These are phyloP conservation scores for Lepisosteus osseus DNA, from an alignment of 2,113 vertebrate genomes.

Conservation along the genomic window DNA sequence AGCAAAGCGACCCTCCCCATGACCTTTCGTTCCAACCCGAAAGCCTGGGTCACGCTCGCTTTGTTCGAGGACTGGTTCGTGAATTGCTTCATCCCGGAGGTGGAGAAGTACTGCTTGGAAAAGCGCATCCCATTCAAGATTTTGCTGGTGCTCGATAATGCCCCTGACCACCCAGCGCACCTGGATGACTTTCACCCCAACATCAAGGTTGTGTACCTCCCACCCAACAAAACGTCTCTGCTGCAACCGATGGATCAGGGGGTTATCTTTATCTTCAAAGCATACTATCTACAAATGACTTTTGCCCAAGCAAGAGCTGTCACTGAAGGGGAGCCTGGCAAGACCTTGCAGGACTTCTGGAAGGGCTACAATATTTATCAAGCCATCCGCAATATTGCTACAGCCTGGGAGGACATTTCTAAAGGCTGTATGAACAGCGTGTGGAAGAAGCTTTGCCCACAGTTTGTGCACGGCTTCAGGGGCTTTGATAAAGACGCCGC, in stretches of 20 bases:
- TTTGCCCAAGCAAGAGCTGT: too few relatives aligned
- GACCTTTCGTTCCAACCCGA: conserved; percentile 22
- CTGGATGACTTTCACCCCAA: conserved; percentile 9
- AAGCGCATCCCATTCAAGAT: conserved; percentile 4
- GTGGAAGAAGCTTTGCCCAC: too few relatives aligned
- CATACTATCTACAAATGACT: neutral
- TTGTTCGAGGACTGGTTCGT: conserved; percentile 19
- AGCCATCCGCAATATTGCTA: too few relatives aligned
- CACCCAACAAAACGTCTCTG: conserved; percentile 12
- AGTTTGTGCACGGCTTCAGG: too few relatives aligned
- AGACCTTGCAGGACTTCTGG: too few relatives aligned
- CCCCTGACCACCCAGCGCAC: neutral
- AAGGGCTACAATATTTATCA: too few relatives aligned
- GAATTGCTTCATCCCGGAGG: neutral
- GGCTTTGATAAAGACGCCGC: too few relatives aligned
- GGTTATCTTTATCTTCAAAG: conserved; percentile 11
- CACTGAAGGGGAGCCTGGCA: too few relatives aligned
- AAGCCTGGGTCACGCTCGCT: conserved; percentile 6
- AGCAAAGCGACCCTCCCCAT: conserved; percentile 20
- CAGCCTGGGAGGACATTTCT: too few relatives aligned
- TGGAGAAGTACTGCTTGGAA: neutral
- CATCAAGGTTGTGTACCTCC: conserved; percentile 10
- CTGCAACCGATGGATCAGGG: conserved; percentile 24
- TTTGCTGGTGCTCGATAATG: conserved; percentile 19
- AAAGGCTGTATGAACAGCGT: too few relatives aligned